A percentile compares a stretch with the other conserved stretches of the same genome.
Conservation (phyloP, 1,140 invertebrate genomes). For the Ceratina calcarata region DNA sequence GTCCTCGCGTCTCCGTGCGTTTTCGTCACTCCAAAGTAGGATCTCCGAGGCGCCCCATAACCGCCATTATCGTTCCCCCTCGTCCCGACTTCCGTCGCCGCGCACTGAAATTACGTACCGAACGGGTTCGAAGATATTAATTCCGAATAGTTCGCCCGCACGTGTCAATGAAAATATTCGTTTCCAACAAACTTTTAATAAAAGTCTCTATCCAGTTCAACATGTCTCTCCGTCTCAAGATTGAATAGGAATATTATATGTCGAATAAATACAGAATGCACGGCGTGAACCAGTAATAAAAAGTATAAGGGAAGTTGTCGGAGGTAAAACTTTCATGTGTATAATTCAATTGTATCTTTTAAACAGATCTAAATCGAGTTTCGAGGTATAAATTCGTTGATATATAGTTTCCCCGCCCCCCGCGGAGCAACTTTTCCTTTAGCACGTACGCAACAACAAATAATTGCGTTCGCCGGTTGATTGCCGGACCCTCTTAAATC, state of each 20-base stretch:
- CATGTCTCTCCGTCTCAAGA: no score
- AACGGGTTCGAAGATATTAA: slow-evolving; percentile 45
- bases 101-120: slow-evolving; percentile 19
- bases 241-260: no score
- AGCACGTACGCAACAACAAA: slow-evolving; percentile 52
- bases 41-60: slow-evolving; percentile 58
- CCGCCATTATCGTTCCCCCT: slow-evolving; percentile 65
- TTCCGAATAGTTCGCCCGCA: background rate
- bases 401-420: no score
- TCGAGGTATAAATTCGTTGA: no score
- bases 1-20: slow-evolving; percentile 70
- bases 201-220: no score
- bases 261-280: no score
- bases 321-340: no score
- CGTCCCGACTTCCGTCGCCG: slow-evolving; percentile 21
- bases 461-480: slow-evolving; percentile 69
- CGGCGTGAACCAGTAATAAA: no score
- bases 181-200: background rate
- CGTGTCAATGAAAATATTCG: background rate
- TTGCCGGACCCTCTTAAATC: slow-evolving; percentile 70
- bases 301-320: no score
- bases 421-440: background rate
- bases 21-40: slow-evolving; percentile 65
- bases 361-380: no score
- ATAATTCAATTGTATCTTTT: no score